Evolutionary conservation across 2,888 invertebrate species (phyloP), one percentile per base, ranked within the genome.

Genomic region (Phania funesta): DNA sequence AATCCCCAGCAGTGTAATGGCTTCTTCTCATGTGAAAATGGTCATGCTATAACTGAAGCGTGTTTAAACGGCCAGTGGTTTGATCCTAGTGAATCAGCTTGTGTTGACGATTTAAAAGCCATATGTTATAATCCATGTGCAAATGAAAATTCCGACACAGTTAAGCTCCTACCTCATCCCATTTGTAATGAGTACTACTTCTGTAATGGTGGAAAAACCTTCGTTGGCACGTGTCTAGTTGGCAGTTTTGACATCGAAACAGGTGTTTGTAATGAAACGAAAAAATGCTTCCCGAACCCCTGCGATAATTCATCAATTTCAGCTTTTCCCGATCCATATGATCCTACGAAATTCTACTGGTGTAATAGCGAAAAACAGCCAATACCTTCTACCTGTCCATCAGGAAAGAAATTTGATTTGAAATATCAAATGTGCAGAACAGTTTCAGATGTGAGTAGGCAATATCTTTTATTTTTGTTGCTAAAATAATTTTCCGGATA

Each of bases 51-150:
- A 1, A 20, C 84, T 0, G 58, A 80, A 2, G 75, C 56, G 2
- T 90, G 90, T 11, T 58, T 35, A 0, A 65, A 62, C 5, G 86
- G 84, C 2, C 84, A 87, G 29, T 87, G 85, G 81, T 90, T 87
- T 64, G 83, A 87, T 81, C 41, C 83, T 0, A 2, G 1, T 0
- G 9, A 8, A 0, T n/a, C 56, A 0, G 44, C 84, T 3, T 88
- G 87, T 3, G 65, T 78, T 4, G 71, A 75, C 0, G 90, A 90
- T 80, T 62, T 87, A 1, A 83, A 84, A 7, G 90, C 86, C 7
- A 64, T 64, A 1, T 90, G 90, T 65, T 85, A 87, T 2, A 88
- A 89, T 84, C 89, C 89, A 0, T 90, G 90, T 68, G 84, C 70
- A 46, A 84, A 85, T 18, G 78, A 83, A 9, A 73, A 20, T 0